phyloP scores from a whole-genome alignment of 2,888 invertebrate species.

The Tinea semifulvella region DNA sequence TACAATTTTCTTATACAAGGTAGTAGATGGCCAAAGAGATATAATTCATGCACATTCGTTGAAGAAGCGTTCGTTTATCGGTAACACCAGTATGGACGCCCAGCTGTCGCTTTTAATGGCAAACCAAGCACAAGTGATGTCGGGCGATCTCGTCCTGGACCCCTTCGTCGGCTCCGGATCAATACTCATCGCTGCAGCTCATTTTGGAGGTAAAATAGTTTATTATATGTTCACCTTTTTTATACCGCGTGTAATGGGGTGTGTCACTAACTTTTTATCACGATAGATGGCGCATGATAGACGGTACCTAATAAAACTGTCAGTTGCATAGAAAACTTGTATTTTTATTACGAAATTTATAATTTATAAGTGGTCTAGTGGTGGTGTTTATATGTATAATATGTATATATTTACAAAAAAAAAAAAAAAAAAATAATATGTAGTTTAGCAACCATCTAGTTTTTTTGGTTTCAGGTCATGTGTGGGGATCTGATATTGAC shows the following conservation, averaged over 20 bases:
- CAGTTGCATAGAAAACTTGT: no score
- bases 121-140: slow-evolving; percentile 83
- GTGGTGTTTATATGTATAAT: no score
- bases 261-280: no score
- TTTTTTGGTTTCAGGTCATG: slow-evolving; percentile 65
- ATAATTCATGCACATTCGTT: slow-evolving; percentile 83
- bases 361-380: no score
- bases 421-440: no score
- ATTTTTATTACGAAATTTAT: no score
- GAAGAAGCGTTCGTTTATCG: slow-evolving; percentile 93
- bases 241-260: no score
- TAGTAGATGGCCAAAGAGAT: slow-evolving; percentile 86
- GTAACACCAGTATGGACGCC: slow-evolving; percentile 99
- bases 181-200: slow-evolving; percentile 85
- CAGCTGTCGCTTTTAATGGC: slow-evolving; percentile 94
- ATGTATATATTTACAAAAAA: no score
- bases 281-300: no score
- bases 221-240: no score
- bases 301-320: no score
- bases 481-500: slow-evolving; percentile 93
- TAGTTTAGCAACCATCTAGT: no score
- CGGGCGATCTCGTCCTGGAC: slow-evolving; percentile 84
- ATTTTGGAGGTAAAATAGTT: slow-evolving; percentile 78
- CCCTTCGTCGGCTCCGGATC: slow-evolving; percentile 95
- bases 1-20: slow-evolving; percentile 59